Evolutionary conservation across 2,797 vertebrate genomes (phyloP).

Genomic region (Hybognathus amarus): DNA sequence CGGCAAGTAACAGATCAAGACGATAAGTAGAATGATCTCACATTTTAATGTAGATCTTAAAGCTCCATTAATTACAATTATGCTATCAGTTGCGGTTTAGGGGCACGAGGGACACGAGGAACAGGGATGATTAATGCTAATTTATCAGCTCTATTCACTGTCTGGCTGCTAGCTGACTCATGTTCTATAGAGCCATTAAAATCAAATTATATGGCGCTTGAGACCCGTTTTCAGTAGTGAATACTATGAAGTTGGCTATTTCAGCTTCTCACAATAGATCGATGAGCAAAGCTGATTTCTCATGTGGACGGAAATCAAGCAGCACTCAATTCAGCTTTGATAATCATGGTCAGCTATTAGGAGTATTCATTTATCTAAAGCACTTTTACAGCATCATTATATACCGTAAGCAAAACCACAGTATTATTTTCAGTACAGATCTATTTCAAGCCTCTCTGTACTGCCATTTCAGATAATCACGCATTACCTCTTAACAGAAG

Average conservation of each 20-base stretch:
- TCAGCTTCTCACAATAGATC: conserved; percentile 41
- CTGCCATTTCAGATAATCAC: not conserved
- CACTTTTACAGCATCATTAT: not conserved
- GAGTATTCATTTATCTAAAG: conserved; percentile 26
- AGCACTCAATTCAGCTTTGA: conserved; percentile 24
- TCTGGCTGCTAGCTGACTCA: conserved; percentile 36
- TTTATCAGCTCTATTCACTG: conserved; percentile 32
- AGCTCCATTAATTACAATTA: conserved; percentile 39
- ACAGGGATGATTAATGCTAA: conserved; percentile 37
- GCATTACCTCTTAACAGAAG: not conserved
- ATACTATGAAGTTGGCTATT: conserved; percentile 44
- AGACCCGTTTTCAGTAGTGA: conserved; percentile 34
- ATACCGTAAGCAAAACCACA: not conserved
- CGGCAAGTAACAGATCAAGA: conserved; percentile 18
- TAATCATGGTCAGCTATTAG: conserved; percentile 31
- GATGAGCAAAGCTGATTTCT: conserved; percentile 39
- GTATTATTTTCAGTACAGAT: conserved; percentile 13
- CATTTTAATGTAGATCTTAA: conserved; percentile 10
- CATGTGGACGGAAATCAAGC: conserved; percentile 42
- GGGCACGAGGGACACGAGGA: conserved; percentile 8
- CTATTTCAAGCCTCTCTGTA: not conserved
- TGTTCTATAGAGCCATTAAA: conserved; percentile 47
- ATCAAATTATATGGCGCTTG: conserved; percentile 42
- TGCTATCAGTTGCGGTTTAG: conserved; percentile 21
- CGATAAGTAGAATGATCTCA: conserved; percentile 18